Evolutionary conservation across 2,113 vertebrate species (phyloP).

Genomic region (Caracal caracal): DNA sequence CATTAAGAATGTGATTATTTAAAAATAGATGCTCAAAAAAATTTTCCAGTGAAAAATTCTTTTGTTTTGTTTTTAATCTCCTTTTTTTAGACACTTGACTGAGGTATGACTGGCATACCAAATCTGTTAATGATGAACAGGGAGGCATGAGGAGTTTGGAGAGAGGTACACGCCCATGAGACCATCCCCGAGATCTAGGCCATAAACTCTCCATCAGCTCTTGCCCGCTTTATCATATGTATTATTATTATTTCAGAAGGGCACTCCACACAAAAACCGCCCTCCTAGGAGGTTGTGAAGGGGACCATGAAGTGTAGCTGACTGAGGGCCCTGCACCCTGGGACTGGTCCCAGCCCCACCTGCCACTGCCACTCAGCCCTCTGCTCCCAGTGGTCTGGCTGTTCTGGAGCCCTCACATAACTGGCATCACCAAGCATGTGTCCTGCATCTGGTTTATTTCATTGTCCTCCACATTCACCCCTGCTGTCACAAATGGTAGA

Average conservation of each 20-base stretch:
- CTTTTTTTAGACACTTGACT: not conserved
- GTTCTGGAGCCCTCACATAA: rapidly evolving
- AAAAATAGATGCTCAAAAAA: not conserved
- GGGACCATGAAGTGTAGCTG: not conserved
- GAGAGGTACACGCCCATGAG: not conserved
- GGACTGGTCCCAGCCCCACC: not conserved
- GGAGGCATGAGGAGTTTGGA: not conserved
- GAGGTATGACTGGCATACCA: rapidly evolving
- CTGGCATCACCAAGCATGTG: not conserved
- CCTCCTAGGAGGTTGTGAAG: not conserved
- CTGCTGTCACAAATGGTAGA: not conserved
- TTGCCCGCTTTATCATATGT: no score
- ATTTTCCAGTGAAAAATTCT: not conserved
- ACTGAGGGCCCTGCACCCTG: not conserved
- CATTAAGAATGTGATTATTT: not conserved
- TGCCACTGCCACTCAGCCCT: not conserved
- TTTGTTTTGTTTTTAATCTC: not conserved
- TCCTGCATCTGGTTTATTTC: not conserved
- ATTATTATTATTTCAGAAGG: not conserved
- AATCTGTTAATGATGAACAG: not conserved
- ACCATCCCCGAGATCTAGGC: not conserved
- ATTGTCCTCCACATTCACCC: not conserved
- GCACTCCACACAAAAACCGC: not conserved
- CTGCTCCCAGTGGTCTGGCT: not conserved
- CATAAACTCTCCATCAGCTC: no score